A percentile compares a stretch with the other conserved stretches of the same genome.
phyloP scores from a whole-genome alignment of 2,888 invertebrate genomes.

The Hyposoter dolosus region DNA sequence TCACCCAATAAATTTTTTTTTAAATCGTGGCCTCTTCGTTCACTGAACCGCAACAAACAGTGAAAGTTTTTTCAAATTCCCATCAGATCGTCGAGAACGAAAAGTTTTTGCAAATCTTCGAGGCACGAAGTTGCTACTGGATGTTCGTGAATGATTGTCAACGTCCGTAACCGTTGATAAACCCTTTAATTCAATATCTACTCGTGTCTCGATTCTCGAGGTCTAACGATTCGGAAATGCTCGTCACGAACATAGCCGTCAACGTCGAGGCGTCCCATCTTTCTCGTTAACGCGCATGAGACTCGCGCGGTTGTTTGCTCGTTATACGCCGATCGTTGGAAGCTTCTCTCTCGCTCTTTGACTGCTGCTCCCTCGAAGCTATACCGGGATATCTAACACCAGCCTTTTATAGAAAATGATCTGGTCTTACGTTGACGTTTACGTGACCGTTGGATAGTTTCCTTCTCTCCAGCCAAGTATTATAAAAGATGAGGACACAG shows the following conservation, averaged over 20 bases:
- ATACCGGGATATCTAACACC: not conserved
- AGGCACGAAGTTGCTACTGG: not conserved
- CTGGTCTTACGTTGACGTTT: conserved; percentile 26
- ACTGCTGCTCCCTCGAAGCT: not conserved
- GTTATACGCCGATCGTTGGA: conserved; percentile 45
- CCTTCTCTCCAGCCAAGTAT: not conserved
- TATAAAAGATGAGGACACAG: not conserved
- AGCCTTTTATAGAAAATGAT: conserved; percentile 28
- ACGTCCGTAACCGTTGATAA: conserved; percentile 6
- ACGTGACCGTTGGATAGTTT: conserved; percentile 39
- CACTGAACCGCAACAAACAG: not conserved
- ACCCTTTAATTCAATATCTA: conserved; percentile 23
- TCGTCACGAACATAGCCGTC: conserved; percentile 55
- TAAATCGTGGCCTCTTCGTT: too few relatives aligned
- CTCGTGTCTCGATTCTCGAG: conserved; percentile 38
- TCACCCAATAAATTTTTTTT: too few relatives aligned
- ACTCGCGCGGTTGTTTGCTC: conserved; percentile 24
- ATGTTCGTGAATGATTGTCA: too few relatives aligned
- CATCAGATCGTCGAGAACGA: not conserved
- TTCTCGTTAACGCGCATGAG: conserved; percentile 39
- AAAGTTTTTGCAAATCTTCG: not conserved
- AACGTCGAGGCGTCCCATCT: conserved; percentile 44
- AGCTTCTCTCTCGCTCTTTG: not conserved
- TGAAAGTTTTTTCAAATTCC: not conserved
- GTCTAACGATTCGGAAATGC: conserved; percentile 47